phyloP scores from a whole-genome alignment of 2,888 invertebrate genomes.

The Oscheius sp. region DNA sequence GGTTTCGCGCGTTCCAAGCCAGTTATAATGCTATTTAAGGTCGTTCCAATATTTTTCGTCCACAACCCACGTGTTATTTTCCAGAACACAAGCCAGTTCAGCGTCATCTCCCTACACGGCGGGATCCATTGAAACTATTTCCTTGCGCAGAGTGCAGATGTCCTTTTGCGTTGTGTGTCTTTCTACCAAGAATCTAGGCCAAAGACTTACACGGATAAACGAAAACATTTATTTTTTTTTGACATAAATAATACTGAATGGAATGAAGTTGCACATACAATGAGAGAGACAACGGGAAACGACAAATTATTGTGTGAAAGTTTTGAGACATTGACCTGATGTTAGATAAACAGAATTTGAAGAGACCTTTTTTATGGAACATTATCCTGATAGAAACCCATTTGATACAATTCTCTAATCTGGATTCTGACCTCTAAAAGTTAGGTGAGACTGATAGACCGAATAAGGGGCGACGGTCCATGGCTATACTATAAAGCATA shows the following conservation, averaged over 20 bases:
- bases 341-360: conserved; percentile 20
- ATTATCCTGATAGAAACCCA: conserved; percentile 23
- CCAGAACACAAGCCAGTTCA: background rate
- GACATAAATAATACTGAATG: background rate
- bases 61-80: background rate
- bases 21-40: background rate
- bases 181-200: background rate
- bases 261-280: conserved; percentile 24
- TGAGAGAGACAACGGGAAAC: background rate
- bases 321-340: conserved; percentile 4
- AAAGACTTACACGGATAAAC: background rate
- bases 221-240: background rate
- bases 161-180: conserved; percentile 15
- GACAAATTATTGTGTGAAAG: conserved; percentile 17
- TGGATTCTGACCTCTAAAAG: conserved; percentile 21
- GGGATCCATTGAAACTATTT: background rate
- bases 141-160: conserved; percentile 16
- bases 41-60: no score
- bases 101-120: background rate
- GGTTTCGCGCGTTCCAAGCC: background rate
- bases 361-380: conserved; percentile 28
- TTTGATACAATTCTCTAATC: conserved; percentile 28
- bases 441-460: background rate
- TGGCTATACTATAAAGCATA: conserved; percentile 29
- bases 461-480: background rate